Percentiles rank a stretch among this genome's conserved stretches.
Conservation (phyloP, 2,888 invertebrate species). For the Unio pictorum region DNA sequence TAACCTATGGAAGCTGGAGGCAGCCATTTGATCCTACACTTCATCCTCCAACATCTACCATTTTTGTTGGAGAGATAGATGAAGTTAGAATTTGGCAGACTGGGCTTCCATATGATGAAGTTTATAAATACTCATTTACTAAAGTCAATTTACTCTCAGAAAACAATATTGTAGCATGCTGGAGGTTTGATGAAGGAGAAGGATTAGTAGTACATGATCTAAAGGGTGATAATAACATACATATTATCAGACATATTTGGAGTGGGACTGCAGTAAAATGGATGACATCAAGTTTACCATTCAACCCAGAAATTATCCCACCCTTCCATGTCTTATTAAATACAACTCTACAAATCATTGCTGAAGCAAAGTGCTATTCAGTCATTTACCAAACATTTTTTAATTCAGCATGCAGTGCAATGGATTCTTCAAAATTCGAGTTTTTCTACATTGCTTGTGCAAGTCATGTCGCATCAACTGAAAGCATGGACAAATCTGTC, state of each 20-base stretch:
- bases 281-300: conserved; percentile 20
- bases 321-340: conserved; percentile 15
- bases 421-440: conserved; percentile 9
- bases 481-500: conserved; percentile 17
- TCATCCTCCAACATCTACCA: background rate
- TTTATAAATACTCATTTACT: conserved; percentile 10
- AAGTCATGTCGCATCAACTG: conserved; percentile 31
- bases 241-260: conserved; percentile 18
- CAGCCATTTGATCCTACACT: background rate
- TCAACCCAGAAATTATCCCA: conserved; percentile 8
- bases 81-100: conserved; percentile 40
- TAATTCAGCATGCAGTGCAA: conserved; percentile 3
- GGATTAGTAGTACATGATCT: conserved; percentile 18
- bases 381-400: conserved; percentile 15
- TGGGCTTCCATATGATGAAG: conserved; percentile 21
- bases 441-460: conserved; percentile 38
- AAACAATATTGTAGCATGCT: conserved; percentile 16
- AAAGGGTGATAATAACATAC: conserved; percentile 13
- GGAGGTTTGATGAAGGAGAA: conserved; percentile 41
- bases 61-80: conserved; percentile 33
- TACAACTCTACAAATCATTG: conserved; percentile 5
- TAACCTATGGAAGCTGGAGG: conserved; percentile 20
- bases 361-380: conserved; percentile 16
- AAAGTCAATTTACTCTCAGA: conserved; percentile 1
- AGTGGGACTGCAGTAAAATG: conserved; percentile 14